Evolutionary conservation across 2,888 invertebrate species (phyloP).

Genomic region (Sipunculus nudus): DNA sequence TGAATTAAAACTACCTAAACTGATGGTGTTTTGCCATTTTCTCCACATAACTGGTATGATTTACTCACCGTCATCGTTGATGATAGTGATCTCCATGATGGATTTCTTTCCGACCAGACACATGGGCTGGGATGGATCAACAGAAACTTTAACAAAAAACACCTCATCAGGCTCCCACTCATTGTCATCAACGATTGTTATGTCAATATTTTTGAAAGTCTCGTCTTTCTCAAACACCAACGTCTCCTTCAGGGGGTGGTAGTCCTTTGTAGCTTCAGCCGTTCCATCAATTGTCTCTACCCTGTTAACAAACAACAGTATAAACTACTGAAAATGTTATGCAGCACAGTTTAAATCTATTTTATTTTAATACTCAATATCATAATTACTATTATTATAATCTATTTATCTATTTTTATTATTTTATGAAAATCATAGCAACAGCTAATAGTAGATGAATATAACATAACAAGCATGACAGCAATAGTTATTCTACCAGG

Average conservation of each 20-base stretch:
- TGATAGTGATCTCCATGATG: slow-evolving; percentile 72
- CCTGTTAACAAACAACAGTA: slow-evolving; percentile 13
- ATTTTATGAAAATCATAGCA: no score
- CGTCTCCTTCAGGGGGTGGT: slow-evolving; percentile 69
- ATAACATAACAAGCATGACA: no score
- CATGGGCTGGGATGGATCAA: slow-evolving; percentile 28
- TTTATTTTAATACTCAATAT: no score
- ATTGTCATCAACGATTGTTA: slow-evolving; percentile 71
- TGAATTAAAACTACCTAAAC: not conserved
- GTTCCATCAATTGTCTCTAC: slow-evolving; percentile 71
- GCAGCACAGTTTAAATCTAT: no score
- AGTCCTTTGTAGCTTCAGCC: slow-evolving; percentile 71
- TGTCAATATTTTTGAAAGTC: slow-evolving; percentile 67
- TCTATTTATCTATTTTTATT: no score
- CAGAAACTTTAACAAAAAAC: slow-evolving; percentile 71
- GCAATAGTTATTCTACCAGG: no score
- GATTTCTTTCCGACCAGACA: slow-evolving; percentile 59
- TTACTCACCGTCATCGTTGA: slow-evolving; percentile 72
- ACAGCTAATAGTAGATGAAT: no score
- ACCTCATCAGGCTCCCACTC: slow-evolving; percentile 74
- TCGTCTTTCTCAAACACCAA: slow-evolving; percentile 70
- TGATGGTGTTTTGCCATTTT: not conserved
- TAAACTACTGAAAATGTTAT: no score
- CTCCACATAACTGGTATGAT: no score
- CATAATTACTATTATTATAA: no score